Conservation (phyloP, 2,113 vertebrate species). For the Lasiurus cinereus region DNA sequence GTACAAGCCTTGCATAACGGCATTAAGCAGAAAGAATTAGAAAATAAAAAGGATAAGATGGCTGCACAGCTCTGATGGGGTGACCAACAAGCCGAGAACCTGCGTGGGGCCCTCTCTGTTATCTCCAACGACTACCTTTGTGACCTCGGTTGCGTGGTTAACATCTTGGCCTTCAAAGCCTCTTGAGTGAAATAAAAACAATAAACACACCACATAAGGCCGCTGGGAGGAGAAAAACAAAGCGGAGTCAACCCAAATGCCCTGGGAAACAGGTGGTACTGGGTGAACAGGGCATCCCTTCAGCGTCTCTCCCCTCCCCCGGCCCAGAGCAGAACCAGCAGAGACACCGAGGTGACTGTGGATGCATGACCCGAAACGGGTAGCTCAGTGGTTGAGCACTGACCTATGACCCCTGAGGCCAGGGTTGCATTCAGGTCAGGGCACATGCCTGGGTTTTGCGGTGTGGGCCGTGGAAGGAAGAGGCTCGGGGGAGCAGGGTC, state of each 20-base stretch:
- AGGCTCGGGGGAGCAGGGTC: too few relatives aligned
- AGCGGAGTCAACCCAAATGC: not conserved
- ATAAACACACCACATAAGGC: not conserved
- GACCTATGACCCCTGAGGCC: too few relatives aligned
- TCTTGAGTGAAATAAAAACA: not conserved
- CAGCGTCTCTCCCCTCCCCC: fast-evolving
- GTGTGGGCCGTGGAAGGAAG: not conserved
- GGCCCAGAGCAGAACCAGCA: not conserved
- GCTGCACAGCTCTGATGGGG: too few relatives aligned
- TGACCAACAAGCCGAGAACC: too few relatives aligned
- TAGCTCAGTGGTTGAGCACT: too few relatives aligned
- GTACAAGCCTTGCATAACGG: too few relatives aligned
- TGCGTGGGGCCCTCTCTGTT: too few relatives aligned
- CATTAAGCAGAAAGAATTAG: too few relatives aligned
- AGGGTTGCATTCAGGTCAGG: too few relatives aligned
- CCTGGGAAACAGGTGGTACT: fast-evolving
- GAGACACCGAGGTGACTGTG: not conserved
- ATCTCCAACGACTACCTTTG: not conserved
- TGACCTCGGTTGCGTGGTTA: not conserved
- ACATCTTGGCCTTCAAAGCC: not conserved
- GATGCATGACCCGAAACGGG: not conserved
- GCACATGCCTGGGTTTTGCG: too few relatives aligned
- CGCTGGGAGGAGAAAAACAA: not conserved
- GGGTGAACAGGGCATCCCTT: not conserved
- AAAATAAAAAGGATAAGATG: too few relatives aligned